Evolutionary conservation across 1,140 invertebrate species (phyloP), one percentile per base, ranked within the genome.

Genomic region (Neotoxoptera formosana): DNA sequence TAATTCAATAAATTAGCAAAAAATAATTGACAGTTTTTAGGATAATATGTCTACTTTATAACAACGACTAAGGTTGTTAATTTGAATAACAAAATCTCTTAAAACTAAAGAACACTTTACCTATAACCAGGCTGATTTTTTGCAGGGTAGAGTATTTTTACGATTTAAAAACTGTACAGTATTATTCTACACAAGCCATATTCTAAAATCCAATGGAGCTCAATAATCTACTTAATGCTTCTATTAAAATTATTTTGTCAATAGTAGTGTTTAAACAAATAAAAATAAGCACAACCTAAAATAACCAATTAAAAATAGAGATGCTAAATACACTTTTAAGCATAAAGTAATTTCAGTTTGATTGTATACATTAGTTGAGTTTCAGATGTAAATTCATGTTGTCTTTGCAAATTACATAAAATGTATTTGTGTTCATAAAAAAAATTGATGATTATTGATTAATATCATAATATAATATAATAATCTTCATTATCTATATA

Each of bases 141-240:
- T 84, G 48, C 91, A 93, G 91, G 91, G 91, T 93, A 93, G 91
- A 93, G 25, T 45, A 93, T 53, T 93, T 93, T 56, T 81, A 90
- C 56, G 20, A 67, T 60, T 90, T 90, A 41, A 67, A 60, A 90
- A 67, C 56, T 90, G 36, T 90, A 45, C 36, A 67, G 89, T 90
- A 60, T 60, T 90, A 90, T 90, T 67, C 51, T 90, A 60, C 41
- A 67, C 41, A 90, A 90, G 36, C 6, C 20, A 45, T 90, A 90
- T 90, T 90, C 53, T 90, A 67, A 60, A 90, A 45, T 25, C 53
- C 56, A 90, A 17, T 45, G 25, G 21, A 90, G 89, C 89, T 90
- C 89, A 90, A 90, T 67, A 53, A 89, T n/a, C 56, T 90, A 67
- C 30, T 67, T 45, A 90, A 67, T 90, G 56, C 89, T 90, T 90